Base-by-base conservation (phyloP, 1,140 invertebrate genomes). In the Nasonia vitripennis region DNA sequence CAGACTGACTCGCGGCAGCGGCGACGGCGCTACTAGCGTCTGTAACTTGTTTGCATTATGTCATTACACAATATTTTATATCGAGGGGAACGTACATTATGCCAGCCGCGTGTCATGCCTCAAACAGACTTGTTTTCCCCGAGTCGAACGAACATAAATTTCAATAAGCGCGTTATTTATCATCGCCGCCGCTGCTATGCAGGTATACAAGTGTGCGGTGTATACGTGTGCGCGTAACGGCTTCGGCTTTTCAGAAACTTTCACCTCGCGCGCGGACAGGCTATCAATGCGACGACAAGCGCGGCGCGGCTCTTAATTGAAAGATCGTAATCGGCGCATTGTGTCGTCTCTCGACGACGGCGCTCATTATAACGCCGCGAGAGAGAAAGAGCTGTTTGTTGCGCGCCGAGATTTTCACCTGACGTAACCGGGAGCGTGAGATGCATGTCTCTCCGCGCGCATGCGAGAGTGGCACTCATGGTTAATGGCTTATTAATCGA, bases 31-130 rank as follows among this genome's bases (percentile, higher is more conserved):
- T 45, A 23, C 12, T 37, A 20, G n/a, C 84, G 70, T 71, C 79
- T 68, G 62, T 34, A 78, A 82, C 85, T 82, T 78, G 51, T 86
- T 86, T 86, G 85, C 81, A 83, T 86, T 86, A 86, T 86, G 81
- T 86, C 85, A 86, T 86, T 86, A 83, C 85, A 86, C 85, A 83
- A 86, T 86, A 83, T 86, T 85, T 85, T 81, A 85, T 85, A 85
- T 85, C 78, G 79, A 55, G 27, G 5, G 71, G 79, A 77, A 41
- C 55, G 84, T 55, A 81, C 73, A 81, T 86, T 81, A 86, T 86
- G 79, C 84, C 79, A 86, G 84, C 55, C 55, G 17, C 67, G 71
- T 85, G 84, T 85, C 84, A 81, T 80, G 83, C 31, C 84, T 70
- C 84, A 74, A 85, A 79, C 83, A 77, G 84, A 85, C 78, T 85